Percentiles rank a stretch among this genome's conserved stretches.
Conservation (phyloP, 2,797 vertebrate genomes). For the Scolopax rusticola region DNA sequence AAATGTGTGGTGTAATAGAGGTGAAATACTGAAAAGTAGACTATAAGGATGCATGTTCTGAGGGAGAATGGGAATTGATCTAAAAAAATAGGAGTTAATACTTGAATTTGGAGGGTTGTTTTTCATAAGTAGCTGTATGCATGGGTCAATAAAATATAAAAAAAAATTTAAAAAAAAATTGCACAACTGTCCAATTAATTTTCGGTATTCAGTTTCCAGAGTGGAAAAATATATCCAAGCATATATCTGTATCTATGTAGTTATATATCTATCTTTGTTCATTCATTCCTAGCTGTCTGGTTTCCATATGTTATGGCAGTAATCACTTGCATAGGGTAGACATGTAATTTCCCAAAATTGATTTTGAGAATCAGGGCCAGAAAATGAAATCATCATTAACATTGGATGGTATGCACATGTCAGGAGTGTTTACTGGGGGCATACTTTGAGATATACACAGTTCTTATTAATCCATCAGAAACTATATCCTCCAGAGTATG, state of each 20-base stretch:
- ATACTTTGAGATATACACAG: neutral
- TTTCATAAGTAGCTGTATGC: neutral
- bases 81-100: neutral
- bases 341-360: neutral
- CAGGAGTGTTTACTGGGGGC: neutral
- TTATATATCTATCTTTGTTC: neutral
- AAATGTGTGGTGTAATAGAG: neutral
- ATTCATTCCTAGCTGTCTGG: neutral
- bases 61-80: neutral
- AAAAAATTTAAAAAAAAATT: neutral
- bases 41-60: neutral
- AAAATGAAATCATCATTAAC: neutral
- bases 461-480: slow-evolving; percentile 21
- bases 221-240: neutral
- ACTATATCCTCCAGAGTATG: neutral
- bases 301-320: neutral
- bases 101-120: neutral
- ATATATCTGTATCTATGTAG: neutral
- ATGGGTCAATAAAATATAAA: neutral
- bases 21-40: neutral
- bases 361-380: slow-evolving; percentile 9
- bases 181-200: neutral
- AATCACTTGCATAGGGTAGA: neutral
- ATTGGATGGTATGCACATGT: neutral
- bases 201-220: neutral